Percentiles rank a stretch among this genome's conserved stretches.
phyloP scores from a whole-genome alignment of 2,888 invertebrate genomes.

The Dioctria rufipes region DNA sequence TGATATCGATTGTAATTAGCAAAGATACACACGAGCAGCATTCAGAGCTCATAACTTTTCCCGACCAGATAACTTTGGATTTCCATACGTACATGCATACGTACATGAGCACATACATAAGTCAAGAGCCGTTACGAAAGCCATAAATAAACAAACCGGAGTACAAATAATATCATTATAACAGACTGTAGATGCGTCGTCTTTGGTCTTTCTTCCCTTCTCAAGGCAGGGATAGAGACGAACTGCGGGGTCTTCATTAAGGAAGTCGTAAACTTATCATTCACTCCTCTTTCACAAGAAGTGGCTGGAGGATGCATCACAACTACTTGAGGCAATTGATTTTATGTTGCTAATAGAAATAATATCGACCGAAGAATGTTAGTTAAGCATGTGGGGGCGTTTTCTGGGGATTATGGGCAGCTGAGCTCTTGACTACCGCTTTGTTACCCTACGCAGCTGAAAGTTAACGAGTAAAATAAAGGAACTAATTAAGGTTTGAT shows the following conservation, averaged over 20 bases:
- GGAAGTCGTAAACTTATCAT: slow-evolving; percentile 41
- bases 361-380: too few species aligned
- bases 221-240: not conserved
- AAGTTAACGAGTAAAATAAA: too few species aligned
- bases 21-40: not conserved
- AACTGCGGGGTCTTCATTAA: not conserved
- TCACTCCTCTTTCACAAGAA: not conserved
- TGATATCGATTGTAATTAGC: slow-evolving; percentile 26
- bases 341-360: not conserved
- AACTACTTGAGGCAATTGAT: not conserved
- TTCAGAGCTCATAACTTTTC: too few species aligned
- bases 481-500: too few species aligned
- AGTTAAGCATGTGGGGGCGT: too few species aligned
- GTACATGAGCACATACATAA: too few species aligned
- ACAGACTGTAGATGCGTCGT: not conserved
- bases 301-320: slow-evolving; percentile 17
- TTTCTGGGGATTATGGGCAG: too few species aligned
- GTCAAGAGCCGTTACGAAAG: not conserved
- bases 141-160: not conserved
- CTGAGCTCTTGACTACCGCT: too few species aligned
- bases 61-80: not conserved
- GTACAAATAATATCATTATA: not conserved
- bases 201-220: not conserved
- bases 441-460: too few species aligned
- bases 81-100: not conserved